phyloP scores from a whole-genome alignment of 2,113 vertebrate genomes.

The Centropus bengalensis region DNA sequence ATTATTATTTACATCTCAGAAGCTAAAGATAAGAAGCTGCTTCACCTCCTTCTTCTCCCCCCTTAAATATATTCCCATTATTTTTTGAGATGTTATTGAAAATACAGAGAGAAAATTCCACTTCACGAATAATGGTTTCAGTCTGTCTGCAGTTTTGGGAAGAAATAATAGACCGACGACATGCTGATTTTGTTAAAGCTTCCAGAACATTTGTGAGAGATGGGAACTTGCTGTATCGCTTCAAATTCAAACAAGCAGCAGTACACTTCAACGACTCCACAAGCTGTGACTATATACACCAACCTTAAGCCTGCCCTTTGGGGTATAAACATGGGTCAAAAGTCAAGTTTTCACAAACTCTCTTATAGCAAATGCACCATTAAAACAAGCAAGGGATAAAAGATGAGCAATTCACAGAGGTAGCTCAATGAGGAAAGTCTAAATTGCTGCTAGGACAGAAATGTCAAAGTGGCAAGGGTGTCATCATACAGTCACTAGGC shows the following conservation, averaged over 20 bases:
- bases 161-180: background rate
- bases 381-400: background rate
- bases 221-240: background rate
- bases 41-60: background rate
- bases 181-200: background rate
- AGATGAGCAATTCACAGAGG: background rate
- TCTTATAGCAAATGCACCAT: background rate
- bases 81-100: background rate
- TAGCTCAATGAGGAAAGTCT: background rate
- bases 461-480: background rate
- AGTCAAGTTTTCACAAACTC: background rate
- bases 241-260: background rate
- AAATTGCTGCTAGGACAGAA: background rate
- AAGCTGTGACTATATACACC: background rate
- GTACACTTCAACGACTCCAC: background rate
- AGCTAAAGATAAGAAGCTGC: background rate
- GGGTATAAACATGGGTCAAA: background rate
- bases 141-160: background rate
- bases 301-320: background rate
- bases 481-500: background rate
- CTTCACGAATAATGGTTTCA: background rate
- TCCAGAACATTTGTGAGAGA: background rate
- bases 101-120: background rate
- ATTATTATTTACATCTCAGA: background rate
- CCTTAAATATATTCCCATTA: background rate